Conservation (phyloP, 1,140 invertebrate species). For the Limonius californicus region DNA sequence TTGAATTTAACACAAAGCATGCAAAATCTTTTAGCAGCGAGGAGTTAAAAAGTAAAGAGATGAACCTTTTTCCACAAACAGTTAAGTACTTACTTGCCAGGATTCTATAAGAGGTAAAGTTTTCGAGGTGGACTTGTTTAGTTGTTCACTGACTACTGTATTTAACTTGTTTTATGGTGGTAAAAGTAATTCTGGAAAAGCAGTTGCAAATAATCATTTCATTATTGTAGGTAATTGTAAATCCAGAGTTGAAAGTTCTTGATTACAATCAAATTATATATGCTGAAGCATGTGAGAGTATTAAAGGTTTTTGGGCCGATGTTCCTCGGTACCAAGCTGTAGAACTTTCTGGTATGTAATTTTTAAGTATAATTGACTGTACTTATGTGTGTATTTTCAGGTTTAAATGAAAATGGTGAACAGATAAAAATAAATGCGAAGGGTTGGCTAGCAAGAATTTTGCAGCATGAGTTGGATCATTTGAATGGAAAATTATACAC, state of each 20-base stretch:
- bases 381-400: too few species aligned
- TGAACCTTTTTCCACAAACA: slow-evolving; percentile 58
- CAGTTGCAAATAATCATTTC: too few species aligned
- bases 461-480: slow-evolving; percentile 78
- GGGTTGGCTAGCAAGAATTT: slow-evolving; percentile 68
- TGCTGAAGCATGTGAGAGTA: slow-evolving; percentile 67
- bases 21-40: slow-evolving; percentile 46
- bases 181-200: too few species aligned
- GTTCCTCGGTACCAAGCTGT: slow-evolving; percentile 63
- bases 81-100: slow-evolving; percentile 43
- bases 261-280: slow-evolving; percentile 58
- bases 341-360: slow-evolving; percentile 58
- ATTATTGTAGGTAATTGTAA: slow-evolving; percentile 55
- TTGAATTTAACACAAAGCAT: slow-evolving; percentile 54
- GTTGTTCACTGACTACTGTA: too few species aligned
- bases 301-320: slow-evolving; percentile 62
- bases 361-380: too few species aligned
- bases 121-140: too few species aligned
- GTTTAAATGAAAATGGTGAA: slow-evolving; percentile 55
- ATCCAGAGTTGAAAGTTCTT: slow-evolving; percentile 63
- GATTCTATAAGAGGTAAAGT: too few species aligned
- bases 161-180: too few species aligned
- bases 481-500: slow-evolving; percentile 66
- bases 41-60: slow-evolving; percentile 49
- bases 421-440: slow-evolving; percentile 50